Evolutionary conservation across 2,113 vertebrate species (phyloP).

Genomic region (Rhabdomys dilectus): DNA sequence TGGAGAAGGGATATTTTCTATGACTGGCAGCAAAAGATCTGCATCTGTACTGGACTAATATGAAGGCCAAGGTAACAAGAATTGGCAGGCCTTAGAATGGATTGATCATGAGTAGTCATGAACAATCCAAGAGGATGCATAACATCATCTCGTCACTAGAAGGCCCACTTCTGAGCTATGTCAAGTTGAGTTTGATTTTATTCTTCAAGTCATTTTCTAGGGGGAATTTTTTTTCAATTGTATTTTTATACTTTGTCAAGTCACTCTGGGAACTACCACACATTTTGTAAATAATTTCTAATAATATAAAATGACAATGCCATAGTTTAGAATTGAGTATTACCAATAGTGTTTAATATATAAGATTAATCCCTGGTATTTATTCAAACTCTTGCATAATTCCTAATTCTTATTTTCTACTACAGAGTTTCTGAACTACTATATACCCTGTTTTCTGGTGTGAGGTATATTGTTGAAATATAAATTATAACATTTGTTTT

Average conservation of each 20-base stretch:
- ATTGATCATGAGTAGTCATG: not conserved
- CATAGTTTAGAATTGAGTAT: not conserved
- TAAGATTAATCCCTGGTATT: not conserved
- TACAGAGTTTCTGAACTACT: constrained; percentile 7
- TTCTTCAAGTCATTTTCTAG: not conserved
- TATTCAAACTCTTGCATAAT: not conserved
- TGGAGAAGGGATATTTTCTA: not conserved
- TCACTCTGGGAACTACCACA: not conserved
- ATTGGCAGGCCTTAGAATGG: not conserved
- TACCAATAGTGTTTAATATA: not conserved
- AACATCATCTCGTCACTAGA: not conserved
- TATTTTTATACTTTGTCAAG: not conserved
- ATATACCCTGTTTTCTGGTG: not conserved
- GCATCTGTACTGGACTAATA: not conserved
- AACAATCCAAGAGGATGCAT: not conserved
- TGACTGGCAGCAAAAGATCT: not conserved
- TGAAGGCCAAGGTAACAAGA: not conserved
- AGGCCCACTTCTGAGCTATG: not conserved
- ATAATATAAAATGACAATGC: not conserved
- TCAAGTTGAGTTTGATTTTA: not conserved
- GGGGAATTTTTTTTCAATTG: not conserved
- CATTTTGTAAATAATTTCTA: not conserved
- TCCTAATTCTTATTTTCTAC: not conserved
- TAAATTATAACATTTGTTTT: constrained; percentile 19
- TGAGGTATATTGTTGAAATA: constrained; percentile 26